A percentile compares a stretch with the other conserved stretches of the same genome.
Evolutionary conservation across 2,113 vertebrate genomes (phyloP).

Genomic region (Sakesphorus luctuosus): DNA sequence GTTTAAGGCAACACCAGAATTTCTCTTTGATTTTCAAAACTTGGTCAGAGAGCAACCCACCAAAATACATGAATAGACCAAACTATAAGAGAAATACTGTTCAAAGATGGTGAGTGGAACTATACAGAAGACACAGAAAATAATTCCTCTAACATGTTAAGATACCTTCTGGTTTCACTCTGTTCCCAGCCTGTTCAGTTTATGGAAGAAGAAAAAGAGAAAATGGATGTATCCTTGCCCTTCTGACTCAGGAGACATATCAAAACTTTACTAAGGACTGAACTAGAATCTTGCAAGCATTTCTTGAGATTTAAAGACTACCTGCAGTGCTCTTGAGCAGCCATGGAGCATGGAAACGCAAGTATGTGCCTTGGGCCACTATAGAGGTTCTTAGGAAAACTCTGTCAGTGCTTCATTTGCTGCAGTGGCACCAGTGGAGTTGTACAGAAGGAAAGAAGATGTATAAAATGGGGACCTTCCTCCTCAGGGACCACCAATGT

Average conservation of each 20-base stretch:
- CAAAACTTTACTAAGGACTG: not conserved
- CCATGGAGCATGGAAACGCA: not conserved
- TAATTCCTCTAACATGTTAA: not conserved
- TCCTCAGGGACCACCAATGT: accelerated
- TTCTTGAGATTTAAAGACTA: not conserved
- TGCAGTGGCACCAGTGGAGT: not conserved
- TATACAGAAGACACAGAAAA: not conserved
- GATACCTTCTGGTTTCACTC: not conserved
- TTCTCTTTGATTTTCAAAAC: not conserved
- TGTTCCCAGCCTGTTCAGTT: not conserved
- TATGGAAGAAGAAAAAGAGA: not conserved
- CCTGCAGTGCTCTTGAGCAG: not conserved
- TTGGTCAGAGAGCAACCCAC: not conserved
- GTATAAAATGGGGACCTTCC: not conserved
- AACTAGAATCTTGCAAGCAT: not conserved
- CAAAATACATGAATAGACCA: accelerated
- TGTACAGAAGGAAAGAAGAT: not conserved
- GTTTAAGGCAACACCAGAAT: not conserved
- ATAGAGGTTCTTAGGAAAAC: not conserved
- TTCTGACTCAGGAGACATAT: not conserved
- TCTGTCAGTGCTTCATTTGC: not conserved
- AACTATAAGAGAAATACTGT: not conserved
- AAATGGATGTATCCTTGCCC: not conserved
- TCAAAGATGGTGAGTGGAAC: not conserved
- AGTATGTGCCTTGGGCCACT: accelerated